Conservation (phyloP, 2,888 invertebrate genomes). For the Micoletzkya japonica region DNA sequence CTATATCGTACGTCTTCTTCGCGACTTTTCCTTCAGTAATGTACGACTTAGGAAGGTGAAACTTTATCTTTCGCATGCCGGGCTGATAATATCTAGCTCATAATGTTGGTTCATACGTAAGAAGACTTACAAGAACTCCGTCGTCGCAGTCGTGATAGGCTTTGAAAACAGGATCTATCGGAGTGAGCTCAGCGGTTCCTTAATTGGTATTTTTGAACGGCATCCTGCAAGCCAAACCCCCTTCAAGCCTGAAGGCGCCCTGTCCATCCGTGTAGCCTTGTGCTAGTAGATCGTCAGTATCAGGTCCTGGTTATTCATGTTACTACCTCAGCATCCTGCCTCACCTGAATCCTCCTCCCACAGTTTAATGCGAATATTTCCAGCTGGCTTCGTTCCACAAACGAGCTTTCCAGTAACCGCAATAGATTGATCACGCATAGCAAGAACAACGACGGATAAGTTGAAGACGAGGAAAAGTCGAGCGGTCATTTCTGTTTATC, state of each 20-base stretch:
- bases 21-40: not conserved
- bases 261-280: slow-evolving; percentile 43
- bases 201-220: not conserved
- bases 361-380: too few relatives aligned
- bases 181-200: slow-evolving; percentile 42
- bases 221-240: slow-evolving; percentile 29
- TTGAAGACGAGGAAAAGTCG: too few relatives aligned
- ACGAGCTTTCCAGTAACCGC: too few relatives aligned
- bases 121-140: slow-evolving; percentile 35
- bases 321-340: too few relatives aligned
- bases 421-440: too few relatives aligned
- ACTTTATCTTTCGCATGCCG: not conserved
- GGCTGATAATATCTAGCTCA: not conserved
- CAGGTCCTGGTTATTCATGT: too few relatives aligned
- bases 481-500: too few relatives aligned
- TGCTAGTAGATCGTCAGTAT: slow-evolving; percentile 47
- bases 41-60: not conserved
- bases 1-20: slow-evolving; percentile 14
- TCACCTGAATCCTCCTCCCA: too few relatives aligned
- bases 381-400: too few relatives aligned
- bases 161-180: slow-evolving; percentile 46
- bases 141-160: slow-evolving; percentile 48
- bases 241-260: slow-evolving; percentile 35
- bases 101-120: not conserved
- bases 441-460: too few relatives aligned